Evolutionary conservation across 2,888 invertebrate species (phyloP).

Genomic region (Andrena minutula): DNA sequence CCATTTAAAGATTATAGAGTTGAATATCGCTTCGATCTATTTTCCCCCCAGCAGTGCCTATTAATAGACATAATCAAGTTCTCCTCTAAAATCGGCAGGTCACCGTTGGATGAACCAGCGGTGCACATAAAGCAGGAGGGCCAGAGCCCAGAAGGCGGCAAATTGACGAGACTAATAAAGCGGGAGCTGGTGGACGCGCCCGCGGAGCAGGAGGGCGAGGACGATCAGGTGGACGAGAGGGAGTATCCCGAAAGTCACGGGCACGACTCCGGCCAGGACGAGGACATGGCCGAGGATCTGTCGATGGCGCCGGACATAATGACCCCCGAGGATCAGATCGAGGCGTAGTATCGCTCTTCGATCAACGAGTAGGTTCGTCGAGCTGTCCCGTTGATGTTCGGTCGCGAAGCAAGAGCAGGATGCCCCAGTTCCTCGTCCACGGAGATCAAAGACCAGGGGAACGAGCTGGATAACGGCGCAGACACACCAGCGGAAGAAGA

Average conservation of each 20-base stretch:
- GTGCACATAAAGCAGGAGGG: slow-evolving; percentile 83
- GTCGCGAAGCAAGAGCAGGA: slow-evolving; percentile 26
- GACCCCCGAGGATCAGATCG: slow-evolving; percentile 82
- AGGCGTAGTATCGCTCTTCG: slow-evolving; percentile 81
- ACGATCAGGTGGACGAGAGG: slow-evolving; percentile 80
- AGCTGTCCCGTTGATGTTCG: slow-evolving; percentile 51
- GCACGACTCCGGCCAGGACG: slow-evolving; percentile 82
- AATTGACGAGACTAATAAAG: slow-evolving; percentile 84
- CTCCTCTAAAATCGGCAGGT: slow-evolving; percentile 72
- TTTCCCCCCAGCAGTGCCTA: background rate
- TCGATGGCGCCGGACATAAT: slow-evolving; percentile 84
- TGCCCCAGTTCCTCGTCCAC: slow-evolving; percentile 35
- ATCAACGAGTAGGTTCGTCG: slow-evolving; percentile 56
- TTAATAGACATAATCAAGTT: background rate
- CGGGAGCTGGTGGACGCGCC: slow-evolving; percentile 82
- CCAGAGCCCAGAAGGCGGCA: slow-evolving; percentile 83
- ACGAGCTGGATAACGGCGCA: slow-evolving; percentile 14
- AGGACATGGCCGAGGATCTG: slow-evolving; percentile 83
- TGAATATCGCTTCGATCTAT: no score
- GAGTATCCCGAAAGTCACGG: slow-evolving; percentile 82
- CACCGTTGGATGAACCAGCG: slow-evolving; percentile 83
- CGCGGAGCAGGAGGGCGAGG: slow-evolving; percentile 79
- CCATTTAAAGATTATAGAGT: no score
- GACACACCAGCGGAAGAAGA: slow-evolving; percentile 4
- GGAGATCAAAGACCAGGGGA: slow-evolving; percentile 22